Percentiles rank a stretch among this genome's conserved stretches.
These are phyloP conservation scores for Tinea pellionella DNA, from an alignment of 2,888 invertebrate species.

Conservation along the genomic window DNA sequence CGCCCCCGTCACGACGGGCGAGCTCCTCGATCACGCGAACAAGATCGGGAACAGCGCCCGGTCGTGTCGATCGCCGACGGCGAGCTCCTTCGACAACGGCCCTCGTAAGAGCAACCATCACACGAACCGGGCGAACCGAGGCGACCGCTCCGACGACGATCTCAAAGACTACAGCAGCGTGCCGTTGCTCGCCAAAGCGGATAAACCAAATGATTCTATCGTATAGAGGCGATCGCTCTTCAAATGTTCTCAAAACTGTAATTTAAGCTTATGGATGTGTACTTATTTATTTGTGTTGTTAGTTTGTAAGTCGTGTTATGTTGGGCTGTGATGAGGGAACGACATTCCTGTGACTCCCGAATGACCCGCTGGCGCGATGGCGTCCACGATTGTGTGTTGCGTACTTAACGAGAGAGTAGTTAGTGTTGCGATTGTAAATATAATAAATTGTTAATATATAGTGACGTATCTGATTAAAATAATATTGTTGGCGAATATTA, in stretches of 20 bases:
- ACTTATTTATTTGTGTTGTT: too few relatives aligned
- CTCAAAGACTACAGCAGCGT: constrained; percentile 63
- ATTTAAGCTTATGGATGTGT: too few relatives aligned
- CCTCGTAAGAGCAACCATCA: constrained; percentile 26
- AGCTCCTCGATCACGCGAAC: constrained; percentile 19
- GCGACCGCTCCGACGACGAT: neutral
- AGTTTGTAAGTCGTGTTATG: too few relatives aligned
- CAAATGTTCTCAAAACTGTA: too few relatives aligned
- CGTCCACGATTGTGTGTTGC: too few relatives aligned
- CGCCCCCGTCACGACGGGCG: too few relatives aligned
- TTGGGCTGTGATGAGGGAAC: too few relatives aligned
- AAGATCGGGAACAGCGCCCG: constrained; percentile 61
- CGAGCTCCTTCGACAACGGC: constrained; percentile 58
- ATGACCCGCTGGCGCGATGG: too few relatives aligned
- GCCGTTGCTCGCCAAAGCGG: constrained; percentile 51
- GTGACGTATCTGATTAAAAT: neutral
- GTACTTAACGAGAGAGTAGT: too few relatives aligned
- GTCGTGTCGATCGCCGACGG: constrained; percentile 54
- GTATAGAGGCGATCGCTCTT: constrained; percentile 23
- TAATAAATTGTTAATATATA: neutral
- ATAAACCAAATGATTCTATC: constrained; percentile 54
- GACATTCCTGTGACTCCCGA: too few relatives aligned
- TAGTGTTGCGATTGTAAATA: neutral
- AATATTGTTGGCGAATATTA: neutral
- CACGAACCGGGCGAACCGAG: neutral